Evolutionary conservation across 2,888 invertebrate species (phyloP).

Genomic region (Hyposoter didymator): DNA sequence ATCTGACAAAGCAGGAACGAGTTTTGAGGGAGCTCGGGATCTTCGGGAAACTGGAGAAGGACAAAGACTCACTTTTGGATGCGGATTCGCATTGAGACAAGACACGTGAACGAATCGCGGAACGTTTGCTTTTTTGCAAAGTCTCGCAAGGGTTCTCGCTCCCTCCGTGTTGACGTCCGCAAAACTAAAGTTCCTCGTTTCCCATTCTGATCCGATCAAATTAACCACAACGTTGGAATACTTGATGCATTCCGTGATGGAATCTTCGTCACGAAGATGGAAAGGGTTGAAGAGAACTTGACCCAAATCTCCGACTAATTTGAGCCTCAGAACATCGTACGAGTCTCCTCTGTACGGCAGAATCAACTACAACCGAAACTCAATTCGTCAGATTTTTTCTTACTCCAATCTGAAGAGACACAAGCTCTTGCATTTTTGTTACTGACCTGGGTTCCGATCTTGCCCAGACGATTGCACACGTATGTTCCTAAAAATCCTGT

Average conservation of each 20-base stretch:
- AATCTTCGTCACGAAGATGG: slow-evolving; percentile 93
- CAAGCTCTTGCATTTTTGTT: background rate
- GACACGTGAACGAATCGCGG: slow-evolving; percentile 97
- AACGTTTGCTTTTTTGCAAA: slow-evolving; percentile 91
- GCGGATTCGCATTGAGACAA: slow-evolving; percentile 91
- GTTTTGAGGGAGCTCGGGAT: too few relatives aligned
- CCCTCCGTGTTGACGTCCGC: slow-evolving; percentile 95
- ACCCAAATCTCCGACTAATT: slow-evolving; percentile 96
- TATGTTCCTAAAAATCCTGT: slow-evolving; percentile 95
- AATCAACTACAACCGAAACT: slow-evolving; percentile 89
- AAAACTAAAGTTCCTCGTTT: slow-evolving; percentile 95
- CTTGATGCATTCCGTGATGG: slow-evolving; percentile 93
- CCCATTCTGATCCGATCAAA: slow-evolving; percentile 95
- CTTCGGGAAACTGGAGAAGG: background rate
- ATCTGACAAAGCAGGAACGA: background rate
- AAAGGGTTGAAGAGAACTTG: slow-evolving; percentile 96
- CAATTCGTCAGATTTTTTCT: background rate
- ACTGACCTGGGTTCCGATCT: slow-evolving; percentile 90
- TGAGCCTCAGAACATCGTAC: slow-evolving; percentile 91
- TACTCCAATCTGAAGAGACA: background rate
- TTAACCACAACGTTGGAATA: slow-evolving; percentile 99
- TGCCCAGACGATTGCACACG: slow-evolving; percentile 95
- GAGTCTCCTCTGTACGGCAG: slow-evolving; percentile 96
- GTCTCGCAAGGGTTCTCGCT: slow-evolving; percentile 92
- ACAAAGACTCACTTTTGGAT: slow-evolving; percentile 86